phyloP scores from a whole-genome alignment of 2,888 invertebrate species.

The Lasioglossum villosulum region DNA sequence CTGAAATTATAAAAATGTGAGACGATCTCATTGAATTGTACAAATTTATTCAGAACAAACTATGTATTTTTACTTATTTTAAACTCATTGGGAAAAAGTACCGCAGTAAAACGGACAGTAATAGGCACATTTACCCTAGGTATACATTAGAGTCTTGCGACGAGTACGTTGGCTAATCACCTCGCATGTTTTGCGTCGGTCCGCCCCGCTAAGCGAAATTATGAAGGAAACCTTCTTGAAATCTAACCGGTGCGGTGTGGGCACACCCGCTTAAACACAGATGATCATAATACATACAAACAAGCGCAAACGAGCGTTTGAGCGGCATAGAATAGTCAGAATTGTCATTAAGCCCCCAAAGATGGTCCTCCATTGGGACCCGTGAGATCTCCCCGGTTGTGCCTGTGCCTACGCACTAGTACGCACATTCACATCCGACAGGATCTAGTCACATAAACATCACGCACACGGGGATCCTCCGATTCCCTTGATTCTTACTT shows the following conservation, averaged over 20 bases:
- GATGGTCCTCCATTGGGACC: conserved; percentile 74
- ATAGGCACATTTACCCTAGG: too few relatives aligned
- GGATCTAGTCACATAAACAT: conserved; percentile 12
- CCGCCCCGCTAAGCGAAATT: conserved; percentile 8
- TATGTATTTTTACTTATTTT: too few relatives aligned
- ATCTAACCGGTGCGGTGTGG: conserved; percentile 30
- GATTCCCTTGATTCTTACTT: conserved; percentile 72
- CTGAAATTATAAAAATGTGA: too few relatives aligned
- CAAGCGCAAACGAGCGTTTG: conserved; percentile 83
- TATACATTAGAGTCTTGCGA: too few relatives aligned
- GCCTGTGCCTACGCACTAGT: conserved; percentile 51
- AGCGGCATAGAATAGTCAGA: conserved; percentile 80
- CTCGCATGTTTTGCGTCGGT: neutral
- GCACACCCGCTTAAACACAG: conserved; percentile 61
- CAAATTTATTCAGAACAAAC: too few relatives aligned
- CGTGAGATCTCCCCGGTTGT: conserved; percentile 77
- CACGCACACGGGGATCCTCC: conserved; percentile 33
- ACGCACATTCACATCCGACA: conserved; percentile 35
- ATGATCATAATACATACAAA: conserved; percentile 78
- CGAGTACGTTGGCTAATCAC: neutral
- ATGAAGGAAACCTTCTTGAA: conserved; percentile 18
- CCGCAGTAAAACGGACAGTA: too few relatives aligned
- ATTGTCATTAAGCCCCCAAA: conserved; percentile 76
- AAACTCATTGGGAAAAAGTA: too few relatives aligned
- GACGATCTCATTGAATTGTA: too few relatives aligned